Evolutionary conservation across 2,797 vertebrate species (phyloP).

Genomic region (Petrocephalus schoutedeni): DNA sequence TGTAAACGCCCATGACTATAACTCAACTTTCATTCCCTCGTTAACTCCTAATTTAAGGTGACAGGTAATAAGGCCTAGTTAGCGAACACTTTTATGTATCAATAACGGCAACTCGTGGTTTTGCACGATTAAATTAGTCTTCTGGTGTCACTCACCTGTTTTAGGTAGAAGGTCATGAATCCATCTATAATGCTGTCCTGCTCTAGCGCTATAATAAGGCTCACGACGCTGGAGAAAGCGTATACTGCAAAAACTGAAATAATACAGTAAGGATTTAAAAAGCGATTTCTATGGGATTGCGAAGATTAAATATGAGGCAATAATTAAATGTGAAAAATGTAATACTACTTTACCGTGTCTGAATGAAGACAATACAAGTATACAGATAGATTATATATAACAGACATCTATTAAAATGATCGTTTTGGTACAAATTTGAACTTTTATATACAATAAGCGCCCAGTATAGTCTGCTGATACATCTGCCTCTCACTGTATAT

Average conservation of each 20-base stretch:
- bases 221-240: slow-evolving; percentile 84
- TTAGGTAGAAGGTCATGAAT: slow-evolving; percentile 87
- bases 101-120: neutral
- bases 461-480: neutral
- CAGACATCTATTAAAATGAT: neutral
- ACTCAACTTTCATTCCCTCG: neutral
- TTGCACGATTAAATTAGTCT: neutral
- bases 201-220: slow-evolving; percentile 86
- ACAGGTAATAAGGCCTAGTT: neutral
- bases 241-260: slow-evolving; percentile 77
- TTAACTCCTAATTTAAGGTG: neutral
- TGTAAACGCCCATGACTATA: neutral
- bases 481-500: neutral
- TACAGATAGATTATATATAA: neutral
- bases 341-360: neutral
- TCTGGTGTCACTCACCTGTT: slow-evolving; percentile 66
- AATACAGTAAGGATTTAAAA: neutral
- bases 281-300: neutral
- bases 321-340: neutral
- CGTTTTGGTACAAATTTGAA: neutral
- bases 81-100: neutral
- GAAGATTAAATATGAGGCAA: neutral
- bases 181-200: slow-evolving; percentile 91
- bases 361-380: neutral
- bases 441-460: neutral